Evolutionary conservation across 2,113 vertebrate genomes (phyloP).

Genomic region (Ammospiza caudacuta): DNA sequence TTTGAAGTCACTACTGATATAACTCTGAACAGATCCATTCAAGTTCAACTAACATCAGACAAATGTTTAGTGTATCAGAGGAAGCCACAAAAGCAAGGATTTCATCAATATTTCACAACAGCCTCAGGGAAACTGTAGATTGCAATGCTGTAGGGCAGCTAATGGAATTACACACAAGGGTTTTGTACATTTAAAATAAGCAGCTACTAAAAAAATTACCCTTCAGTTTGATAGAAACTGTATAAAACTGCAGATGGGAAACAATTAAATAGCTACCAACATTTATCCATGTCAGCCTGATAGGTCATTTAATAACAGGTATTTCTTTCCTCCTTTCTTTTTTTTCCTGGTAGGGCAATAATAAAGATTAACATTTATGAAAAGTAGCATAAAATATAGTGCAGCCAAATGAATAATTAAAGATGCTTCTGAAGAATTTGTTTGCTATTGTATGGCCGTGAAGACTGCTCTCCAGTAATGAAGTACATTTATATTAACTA

Average conservation of each 20-base stretch:
- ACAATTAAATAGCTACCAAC: constrained; percentile 78
- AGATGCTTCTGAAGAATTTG: constrained; percentile 75
- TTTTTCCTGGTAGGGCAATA: constrained; percentile 64
- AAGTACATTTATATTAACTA: constrained; percentile 71
- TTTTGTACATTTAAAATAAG: constrained; percentile 97
- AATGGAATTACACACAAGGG: constrained; percentile 97
- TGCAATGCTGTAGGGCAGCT: constrained; percentile 92
- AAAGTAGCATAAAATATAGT: constrained; percentile 79
- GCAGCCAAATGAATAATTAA: constrained; percentile 82
- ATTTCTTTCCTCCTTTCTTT: constrained; percentile 43
- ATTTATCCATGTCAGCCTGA: constrained; percentile 73
- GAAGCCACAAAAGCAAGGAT: constrained; percentile 84
- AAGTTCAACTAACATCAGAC: constrained; percentile 85
- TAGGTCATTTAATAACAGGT: constrained; percentile 82
- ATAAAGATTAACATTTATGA: constrained; percentile 83
- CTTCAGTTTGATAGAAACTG: constrained; percentile 84
- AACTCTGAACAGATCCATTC: constrained; percentile 81
- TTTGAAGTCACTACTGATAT: constrained; percentile 82
- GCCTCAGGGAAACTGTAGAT: constrained; percentile 94
- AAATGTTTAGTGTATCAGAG: constrained; percentile 87
- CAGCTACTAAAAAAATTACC: constrained; percentile 84
- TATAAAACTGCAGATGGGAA: constrained; percentile 81
- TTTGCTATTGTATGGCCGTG: constrained; percentile 66
- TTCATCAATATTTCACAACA: constrained; percentile 99
- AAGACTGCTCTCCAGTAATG: constrained; percentile 61